Conservation (phyloP, 2,888 invertebrate genomes). For the Villa cingulata region DNA sequence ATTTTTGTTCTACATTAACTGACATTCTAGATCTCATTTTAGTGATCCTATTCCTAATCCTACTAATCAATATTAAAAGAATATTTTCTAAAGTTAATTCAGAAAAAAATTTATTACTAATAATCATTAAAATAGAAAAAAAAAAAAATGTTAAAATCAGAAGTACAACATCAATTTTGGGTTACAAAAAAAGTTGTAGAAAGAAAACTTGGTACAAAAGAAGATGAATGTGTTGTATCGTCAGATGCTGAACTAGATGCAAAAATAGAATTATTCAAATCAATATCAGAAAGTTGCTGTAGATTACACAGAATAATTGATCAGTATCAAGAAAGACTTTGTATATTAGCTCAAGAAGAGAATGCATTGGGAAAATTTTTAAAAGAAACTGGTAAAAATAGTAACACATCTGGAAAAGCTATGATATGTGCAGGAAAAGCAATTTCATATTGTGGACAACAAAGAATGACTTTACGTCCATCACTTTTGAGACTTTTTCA, state of each 20-base stretch:
- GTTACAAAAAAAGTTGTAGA: slow-evolving; percentile 92
- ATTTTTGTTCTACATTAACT: no score
- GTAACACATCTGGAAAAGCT: slow-evolving; percentile 73
- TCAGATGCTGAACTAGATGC: slow-evolving; percentile 95
- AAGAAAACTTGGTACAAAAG: slow-evolving; percentile 87
- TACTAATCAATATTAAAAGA: no score
- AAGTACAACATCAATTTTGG: slow-evolving; percentile 95
- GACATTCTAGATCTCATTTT: no score
- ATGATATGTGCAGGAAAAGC: slow-evolving; percentile 76
- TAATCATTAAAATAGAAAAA: no score
- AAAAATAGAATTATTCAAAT: slow-evolving; percentile 84
- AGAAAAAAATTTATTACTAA: no score
- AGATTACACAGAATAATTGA: slow-evolving; percentile 80
- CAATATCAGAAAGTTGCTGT: slow-evolving; percentile 80
- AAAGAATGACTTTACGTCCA: slow-evolving; percentile 72
- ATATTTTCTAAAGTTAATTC: no score
- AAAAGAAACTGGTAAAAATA: slow-evolving; percentile 81
- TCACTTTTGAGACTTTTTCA: slow-evolving; percentile 82
- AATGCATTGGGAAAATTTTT: slow-evolving; percentile 88
- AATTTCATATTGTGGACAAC: slow-evolving; percentile 80
- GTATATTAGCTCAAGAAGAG: slow-evolving; percentile 89
- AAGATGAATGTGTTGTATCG: slow-evolving; percentile 91
- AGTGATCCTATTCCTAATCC: no score
- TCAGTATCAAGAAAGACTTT: slow-evolving; percentile 84
- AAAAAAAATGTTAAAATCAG: slow-evolving; percentile 32